These are phyloP conservation scores for Thamnaconus septentrionalis DNA, from an alignment of 2,113 vertebrate species.

Conservation along the genomic window DNA sequence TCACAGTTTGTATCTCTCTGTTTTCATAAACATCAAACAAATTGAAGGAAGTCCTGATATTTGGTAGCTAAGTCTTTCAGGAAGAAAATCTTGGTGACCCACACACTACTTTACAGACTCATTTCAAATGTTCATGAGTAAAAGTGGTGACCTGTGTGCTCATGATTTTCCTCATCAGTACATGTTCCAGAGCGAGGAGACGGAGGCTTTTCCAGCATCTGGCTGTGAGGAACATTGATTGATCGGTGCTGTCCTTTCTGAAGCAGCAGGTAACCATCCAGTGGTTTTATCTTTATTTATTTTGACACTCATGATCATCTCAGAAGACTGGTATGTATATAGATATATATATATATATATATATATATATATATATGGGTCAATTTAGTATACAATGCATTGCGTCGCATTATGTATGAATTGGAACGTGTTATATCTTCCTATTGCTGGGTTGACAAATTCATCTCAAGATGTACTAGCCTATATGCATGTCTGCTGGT, in stretches of 20 bases:
- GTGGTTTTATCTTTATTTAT: neutral
- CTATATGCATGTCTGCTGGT: no score
- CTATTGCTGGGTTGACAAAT: no score
- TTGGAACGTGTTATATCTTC: no score
- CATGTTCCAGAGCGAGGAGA: constrained; percentile 77
- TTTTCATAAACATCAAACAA: no score
- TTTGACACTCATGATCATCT: neutral
- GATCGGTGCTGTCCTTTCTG: constrained; percentile 16
- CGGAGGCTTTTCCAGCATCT: constrained; percentile 61
- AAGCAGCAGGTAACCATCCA: constrained; percentile 40
- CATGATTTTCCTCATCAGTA: constrained; percentile 57
- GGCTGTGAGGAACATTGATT: constrained; percentile 75
- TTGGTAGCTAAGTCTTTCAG: no score
- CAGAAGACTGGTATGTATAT: neutral
- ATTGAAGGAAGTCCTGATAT: no score
- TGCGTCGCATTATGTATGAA: no score
- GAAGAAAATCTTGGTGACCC: neutral
- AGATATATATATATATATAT: neutral
- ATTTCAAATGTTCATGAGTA: neutral
- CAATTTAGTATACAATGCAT: no score
- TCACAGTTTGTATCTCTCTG: neutral
- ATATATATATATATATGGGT: no score
- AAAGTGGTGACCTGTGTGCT: neutral
- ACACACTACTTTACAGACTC: neutral
- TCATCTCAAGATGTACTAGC: no score